A percentile compares a stretch with the other conserved stretches of the same genome.
These are phyloP conservation scores for Lepidochrysops patricia DNA, from an alignment of 2,888 invertebrate genomes.

Conservation along the genomic window DNA sequence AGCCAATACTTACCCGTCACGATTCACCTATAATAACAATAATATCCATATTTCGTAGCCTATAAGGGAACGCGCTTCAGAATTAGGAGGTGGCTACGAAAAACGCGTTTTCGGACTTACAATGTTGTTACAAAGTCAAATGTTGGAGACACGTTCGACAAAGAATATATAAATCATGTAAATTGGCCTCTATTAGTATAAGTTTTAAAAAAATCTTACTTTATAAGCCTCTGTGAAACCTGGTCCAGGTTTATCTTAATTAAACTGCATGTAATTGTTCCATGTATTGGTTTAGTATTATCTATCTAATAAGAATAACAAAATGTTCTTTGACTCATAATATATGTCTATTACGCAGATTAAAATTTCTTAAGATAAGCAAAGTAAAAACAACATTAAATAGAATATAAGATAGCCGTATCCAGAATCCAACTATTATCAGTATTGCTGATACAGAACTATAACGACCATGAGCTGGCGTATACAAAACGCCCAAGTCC, in stretches of 20 bases:
- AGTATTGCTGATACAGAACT: neutral
- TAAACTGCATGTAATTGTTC: too few relatives aligned
- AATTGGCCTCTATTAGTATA: too few relatives aligned
- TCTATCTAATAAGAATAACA: neutral
- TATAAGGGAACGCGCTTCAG: constrained; percentile 57
- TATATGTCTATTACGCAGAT: neutral
- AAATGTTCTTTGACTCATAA: neutral
- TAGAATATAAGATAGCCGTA: neutral
- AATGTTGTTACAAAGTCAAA: neutral
- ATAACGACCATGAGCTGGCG: neutral
- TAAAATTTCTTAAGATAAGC: neutral
- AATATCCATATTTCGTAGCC: constrained; percentile 67
- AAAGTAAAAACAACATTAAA: neutral
- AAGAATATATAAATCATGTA: neutral
- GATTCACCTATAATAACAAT: constrained; percentile 60
- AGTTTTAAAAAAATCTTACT: too few relatives aligned
- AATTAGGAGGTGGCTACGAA: constrained; percentile 51
- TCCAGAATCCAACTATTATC: neutral
- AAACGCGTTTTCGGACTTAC: constrained; percentile 25
- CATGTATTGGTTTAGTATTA: too few relatives aligned
- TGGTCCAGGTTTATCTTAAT: too few relatives aligned
- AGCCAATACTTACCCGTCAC: constrained; percentile 48
- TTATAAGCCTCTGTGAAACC: neutral
- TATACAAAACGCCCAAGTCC: constrained; percentile 2
- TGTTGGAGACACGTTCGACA: too few relatives aligned